Evolutionary conservation across 2,888 invertebrate species (phyloP).

Genomic region (Amblyjoppa proteus): DNA sequence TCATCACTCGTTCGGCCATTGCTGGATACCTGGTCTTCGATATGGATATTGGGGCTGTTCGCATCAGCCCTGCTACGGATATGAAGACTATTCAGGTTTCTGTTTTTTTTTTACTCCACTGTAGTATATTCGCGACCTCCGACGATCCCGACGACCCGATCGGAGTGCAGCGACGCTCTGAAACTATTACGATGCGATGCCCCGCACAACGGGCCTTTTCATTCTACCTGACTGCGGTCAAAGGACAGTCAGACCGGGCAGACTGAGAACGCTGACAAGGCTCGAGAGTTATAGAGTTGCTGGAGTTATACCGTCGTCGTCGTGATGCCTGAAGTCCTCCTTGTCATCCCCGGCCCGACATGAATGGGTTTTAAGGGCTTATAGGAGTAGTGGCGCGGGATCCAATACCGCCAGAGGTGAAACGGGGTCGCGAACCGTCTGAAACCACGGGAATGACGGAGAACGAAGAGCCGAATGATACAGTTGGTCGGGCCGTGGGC

Average conservation of each 20-base stretch:
- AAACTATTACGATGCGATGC: slow-evolving; percentile 18
- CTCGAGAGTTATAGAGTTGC: slow-evolving; percentile 34
- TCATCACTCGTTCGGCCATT: background rate
- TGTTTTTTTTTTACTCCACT: background rate
- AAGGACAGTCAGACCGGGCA: slow-evolving; percentile 25
- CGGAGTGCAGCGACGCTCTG: background rate
- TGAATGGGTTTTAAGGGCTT: slow-evolving; percentile 50
- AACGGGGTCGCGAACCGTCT: slow-evolving; percentile 25
- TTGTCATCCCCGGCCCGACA: slow-evolving; percentile 40
- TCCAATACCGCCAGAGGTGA: slow-evolving; percentile 31
- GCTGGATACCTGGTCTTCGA: background rate
- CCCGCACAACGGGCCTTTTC: slow-evolving; percentile 2
- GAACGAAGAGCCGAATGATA: background rate
- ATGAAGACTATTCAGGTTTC: background rate
- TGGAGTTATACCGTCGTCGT: slow-evolving; percentile 41
- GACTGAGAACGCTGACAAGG: slow-evolving; percentile 10
- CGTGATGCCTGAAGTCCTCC: slow-evolving; percentile 47
- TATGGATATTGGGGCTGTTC: background rate
- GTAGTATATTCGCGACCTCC: background rate
- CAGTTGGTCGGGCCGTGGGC: background rate
- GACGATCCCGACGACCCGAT: background rate
- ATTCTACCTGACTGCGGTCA: slow-evolving; percentile 10
- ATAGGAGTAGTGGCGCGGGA: slow-evolving; percentile 9
- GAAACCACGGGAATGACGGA: slow-evolving; percentile 24
- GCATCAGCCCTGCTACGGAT: too few relatives aligned